Evolutionary conservation across 2,113 vertebrate genomes (phyloP).

Genomic region (Stigmatopora nigra): DNA sequence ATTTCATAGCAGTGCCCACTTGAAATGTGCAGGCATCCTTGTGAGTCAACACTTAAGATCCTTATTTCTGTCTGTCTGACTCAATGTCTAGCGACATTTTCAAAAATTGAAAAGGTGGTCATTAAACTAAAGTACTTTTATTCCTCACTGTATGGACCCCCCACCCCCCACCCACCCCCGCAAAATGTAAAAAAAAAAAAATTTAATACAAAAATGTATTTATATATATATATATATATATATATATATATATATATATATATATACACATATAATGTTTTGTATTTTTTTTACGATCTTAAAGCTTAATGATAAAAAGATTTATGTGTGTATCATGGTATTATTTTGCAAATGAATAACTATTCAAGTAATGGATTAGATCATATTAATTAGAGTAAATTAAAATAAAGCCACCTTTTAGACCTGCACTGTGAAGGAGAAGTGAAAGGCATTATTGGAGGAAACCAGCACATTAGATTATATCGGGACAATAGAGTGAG

Average conservation of each 20-base stretch:
- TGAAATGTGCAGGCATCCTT: neutral
- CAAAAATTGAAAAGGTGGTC: neutral
- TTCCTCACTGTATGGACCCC: neutral
- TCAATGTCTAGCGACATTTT: neutral
- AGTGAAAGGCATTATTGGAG: neutral
- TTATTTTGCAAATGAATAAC: neutral
- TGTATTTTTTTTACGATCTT: no score
- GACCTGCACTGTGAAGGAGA: conserved; percentile 1
- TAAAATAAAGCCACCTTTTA: neutral
- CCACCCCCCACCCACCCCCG: no score
- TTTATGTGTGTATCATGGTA: neutral
- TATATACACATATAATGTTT: no score
- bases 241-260: no score
- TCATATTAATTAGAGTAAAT: neutral
- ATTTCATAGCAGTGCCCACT: neutral
- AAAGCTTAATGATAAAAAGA: no score
- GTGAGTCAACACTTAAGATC: neutral
- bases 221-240: no score
- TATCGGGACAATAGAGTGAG: conserved; percentile 11
- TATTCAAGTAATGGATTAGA: neutral
- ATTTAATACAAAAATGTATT: no score
- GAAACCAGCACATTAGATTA: neutral
- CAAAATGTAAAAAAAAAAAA: no score
- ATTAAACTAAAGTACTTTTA: neutral
- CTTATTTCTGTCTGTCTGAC: neutral